These are phyloP conservation scores for Clarias gariepinus DNA, from an alignment of 2,113 vertebrate species.

Conservation along the genomic window DNA sequence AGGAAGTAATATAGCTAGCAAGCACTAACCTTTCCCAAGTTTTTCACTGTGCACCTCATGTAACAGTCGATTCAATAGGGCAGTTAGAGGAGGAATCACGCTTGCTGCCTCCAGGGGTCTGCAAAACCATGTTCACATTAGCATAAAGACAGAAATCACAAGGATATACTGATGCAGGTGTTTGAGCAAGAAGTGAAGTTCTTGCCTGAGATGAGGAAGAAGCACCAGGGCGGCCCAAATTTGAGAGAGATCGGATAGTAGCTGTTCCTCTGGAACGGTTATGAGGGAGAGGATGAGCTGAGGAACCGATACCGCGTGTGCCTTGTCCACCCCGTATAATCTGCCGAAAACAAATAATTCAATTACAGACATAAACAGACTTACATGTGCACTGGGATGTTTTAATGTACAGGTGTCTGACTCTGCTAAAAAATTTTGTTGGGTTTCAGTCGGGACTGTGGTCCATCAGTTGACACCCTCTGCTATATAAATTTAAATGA, in stretches of 20 bases:
- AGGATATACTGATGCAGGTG: neutral
- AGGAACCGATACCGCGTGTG: constrained; percentile 60
- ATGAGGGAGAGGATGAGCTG: constrained; percentile 81
- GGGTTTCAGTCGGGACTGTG: neutral
- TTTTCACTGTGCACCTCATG: constrained; percentile 70
- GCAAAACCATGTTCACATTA: constrained; percentile 38
- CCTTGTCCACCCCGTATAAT: constrained; percentile 12
- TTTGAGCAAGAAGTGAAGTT: neutral
- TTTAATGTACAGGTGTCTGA: neutral
- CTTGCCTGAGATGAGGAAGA: constrained; percentile 91
- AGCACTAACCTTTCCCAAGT: constrained; percentile 80
- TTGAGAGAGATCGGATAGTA: constrained; percentile 74
- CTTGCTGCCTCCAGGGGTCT: constrained; percentile 80
- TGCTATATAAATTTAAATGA: neutral
- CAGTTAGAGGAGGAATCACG: constrained; percentile 67
- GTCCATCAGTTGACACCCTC: neutral
- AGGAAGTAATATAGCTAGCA: neutral
- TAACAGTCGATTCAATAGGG: constrained; percentile 78
- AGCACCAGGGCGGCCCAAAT: constrained; percentile 88
- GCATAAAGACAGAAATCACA: neutral
- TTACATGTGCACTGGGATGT: neutral
- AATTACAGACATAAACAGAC: neutral
- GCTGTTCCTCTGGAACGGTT: constrained; percentile 61
- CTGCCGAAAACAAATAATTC: constrained; percentile 10
- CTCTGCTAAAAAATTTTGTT: neutral